These are phyloP conservation scores for Chironomus tepperi DNA, from an alignment of 1,140 invertebrate species.

Conservation along the genomic window DNA sequence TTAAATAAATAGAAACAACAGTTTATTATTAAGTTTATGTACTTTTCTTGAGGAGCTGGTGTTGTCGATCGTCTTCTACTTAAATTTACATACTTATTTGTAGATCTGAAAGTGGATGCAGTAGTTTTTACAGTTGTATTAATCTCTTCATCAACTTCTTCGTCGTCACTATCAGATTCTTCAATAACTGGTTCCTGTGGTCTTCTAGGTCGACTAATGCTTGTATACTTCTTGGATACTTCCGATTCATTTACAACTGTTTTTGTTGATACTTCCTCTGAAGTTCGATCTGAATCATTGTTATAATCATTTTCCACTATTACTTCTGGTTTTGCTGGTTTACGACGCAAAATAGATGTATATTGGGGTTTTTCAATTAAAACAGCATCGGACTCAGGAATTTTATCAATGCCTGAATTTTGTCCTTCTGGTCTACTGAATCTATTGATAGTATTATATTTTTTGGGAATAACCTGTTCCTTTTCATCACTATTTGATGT, in stretches of 20 bases:
- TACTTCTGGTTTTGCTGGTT: constrained; percentile 34
- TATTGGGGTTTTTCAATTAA: constrained; percentile 41
- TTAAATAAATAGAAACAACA: not conserved
- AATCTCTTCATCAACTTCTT: constrained; percentile 35
- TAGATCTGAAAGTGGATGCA: not conserved
- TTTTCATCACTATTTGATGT: not conserved
- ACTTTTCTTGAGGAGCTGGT: not conserved
- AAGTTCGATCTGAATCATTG: constrained; percentile 35
- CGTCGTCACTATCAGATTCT: constrained; percentile 33
- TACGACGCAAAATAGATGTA: constrained; percentile 46
- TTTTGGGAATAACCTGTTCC: constrained; percentile 27
- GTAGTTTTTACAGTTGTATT: constrained; percentile 23
- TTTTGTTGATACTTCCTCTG: not conserved
- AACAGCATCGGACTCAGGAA: constrained; percentile 45
- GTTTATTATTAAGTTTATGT: not conserved
- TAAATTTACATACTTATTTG: not conserved
- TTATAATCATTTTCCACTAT: constrained; percentile 36
- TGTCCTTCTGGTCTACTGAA: constrained; percentile 59
- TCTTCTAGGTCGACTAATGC: not conserved
- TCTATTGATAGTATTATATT: constrained; percentile 40
- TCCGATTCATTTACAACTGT: not conserved
- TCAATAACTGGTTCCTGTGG: constrained; percentile 30
- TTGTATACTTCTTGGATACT: not conserved
- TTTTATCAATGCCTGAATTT: constrained; percentile 54
- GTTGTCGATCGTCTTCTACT: constrained; percentile 8